phyloP scores from a whole-genome alignment of 2,113 vertebrate species.

The Lycaon pictus region DNA sequence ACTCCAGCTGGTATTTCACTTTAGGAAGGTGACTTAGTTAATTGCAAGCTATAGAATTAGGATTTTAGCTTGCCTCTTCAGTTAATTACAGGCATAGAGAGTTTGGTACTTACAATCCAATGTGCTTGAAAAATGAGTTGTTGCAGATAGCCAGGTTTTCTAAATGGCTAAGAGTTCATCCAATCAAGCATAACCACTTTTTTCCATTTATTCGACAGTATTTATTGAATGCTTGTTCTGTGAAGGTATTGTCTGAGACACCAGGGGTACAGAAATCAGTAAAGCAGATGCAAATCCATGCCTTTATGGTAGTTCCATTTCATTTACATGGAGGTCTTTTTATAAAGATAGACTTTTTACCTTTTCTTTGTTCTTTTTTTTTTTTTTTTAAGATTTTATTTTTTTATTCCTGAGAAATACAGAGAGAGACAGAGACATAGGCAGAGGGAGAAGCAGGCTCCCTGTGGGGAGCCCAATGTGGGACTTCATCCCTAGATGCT shows the following conservation, averaged over 20 bases:
- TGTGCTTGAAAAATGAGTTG: slow-evolving; percentile 27
- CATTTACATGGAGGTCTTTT: background rate
- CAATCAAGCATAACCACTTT: background rate
- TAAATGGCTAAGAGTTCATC: background rate
- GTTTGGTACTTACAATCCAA: background rate
- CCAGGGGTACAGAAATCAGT: background rate
- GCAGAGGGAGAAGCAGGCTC: too few relatives aligned
- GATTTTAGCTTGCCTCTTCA: slow-evolving; percentile 24
- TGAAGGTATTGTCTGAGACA: background rate
- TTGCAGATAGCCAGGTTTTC: background rate
- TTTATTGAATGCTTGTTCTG: background rate
- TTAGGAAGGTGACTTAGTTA: background rate
- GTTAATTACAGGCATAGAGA: background rate
- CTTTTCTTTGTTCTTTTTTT: too few relatives aligned
- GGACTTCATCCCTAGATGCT: too few relatives aligned
- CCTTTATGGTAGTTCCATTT: background rate
- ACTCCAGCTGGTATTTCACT: background rate
- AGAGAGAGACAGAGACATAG: too few relatives aligned
- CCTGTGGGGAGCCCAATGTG: too few relatives aligned
- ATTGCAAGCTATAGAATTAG: background rate
- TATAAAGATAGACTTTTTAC: background rate
- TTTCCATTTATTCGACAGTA: background rate
- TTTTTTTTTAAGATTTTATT: too few relatives aligned
- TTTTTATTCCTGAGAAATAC: too few relatives aligned
- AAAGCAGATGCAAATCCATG: background rate